A percentile compares a stretch with the other conserved stretches of the same genome.
Conservation (phyloP, 2,113 vertebrate species). For the Spizaetus ornatus region DNA sequence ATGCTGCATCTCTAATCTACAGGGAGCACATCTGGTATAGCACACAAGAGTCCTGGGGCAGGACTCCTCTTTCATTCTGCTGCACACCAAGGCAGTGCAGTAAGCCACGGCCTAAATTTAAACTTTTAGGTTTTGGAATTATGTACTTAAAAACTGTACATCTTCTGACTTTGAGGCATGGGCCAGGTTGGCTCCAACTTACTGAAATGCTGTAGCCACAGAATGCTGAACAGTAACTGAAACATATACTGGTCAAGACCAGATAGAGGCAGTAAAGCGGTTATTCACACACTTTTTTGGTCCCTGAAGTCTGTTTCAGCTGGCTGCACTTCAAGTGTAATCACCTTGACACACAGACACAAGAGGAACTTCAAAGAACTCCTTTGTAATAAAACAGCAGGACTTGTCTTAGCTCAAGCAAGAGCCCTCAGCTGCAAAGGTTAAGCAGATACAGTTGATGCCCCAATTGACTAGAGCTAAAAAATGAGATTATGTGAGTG, state of each 20-base stretch:
- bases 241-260: background rate
- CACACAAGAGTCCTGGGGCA: background rate
- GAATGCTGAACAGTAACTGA: background rate
- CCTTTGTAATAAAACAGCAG: background rate
- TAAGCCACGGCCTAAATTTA: background rate
- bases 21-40: background rate
- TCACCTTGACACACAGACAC: background rate
- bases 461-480: background rate
- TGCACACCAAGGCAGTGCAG: background rate
- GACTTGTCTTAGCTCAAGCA: background rate
- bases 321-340: slow-evolving; percentile 9
- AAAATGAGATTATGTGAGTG: background rate
- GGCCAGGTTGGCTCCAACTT: background rate
- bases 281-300: background rate
- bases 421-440: background rate
- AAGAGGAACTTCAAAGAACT: background rate
- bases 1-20: background rate
- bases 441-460: background rate
- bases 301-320: background rate
- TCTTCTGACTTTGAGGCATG: background rate
- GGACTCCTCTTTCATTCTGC: background rate
- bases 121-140: background rate
- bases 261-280: background rate
- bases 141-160: background rate
- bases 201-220: background rate